phyloP scores from a whole-genome alignment of 2,113 vertebrate genomes.

The Cyanoramphus novaezelandiae region DNA sequence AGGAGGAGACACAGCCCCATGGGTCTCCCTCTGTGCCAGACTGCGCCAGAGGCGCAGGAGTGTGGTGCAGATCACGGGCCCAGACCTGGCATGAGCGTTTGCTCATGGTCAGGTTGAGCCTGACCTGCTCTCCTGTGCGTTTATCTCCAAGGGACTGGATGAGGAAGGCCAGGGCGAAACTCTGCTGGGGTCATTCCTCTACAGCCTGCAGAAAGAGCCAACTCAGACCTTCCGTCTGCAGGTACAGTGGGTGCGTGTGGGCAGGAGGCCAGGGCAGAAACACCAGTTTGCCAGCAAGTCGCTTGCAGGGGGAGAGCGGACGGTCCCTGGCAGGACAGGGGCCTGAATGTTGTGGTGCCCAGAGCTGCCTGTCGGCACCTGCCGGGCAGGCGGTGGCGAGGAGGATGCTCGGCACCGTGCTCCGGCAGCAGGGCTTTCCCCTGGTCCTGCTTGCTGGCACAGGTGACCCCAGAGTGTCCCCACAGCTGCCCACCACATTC shows the following conservation, averaged over 20 bases:
- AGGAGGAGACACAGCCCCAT: neutral
- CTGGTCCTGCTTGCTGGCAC: neutral
- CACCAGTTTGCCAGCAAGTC: neutral
- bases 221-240: neutral
- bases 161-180: neutral
- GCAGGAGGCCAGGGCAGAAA: neutral
- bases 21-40: neutral
- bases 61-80: neutral
- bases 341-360: neutral
- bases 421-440: neutral
- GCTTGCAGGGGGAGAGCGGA: neutral
- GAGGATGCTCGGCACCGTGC: neutral
- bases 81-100: neutral
- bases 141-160: neutral
- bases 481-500: too few species aligned
- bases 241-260: neutral
- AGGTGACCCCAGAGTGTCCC: too few species aligned
- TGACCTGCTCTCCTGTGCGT: neutral
- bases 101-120: neutral
- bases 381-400: neutral
- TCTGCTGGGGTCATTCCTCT: neutral
- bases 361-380: neutral
- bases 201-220: neutral
- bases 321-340: neutral
- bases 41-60: accelerated